phyloP scores from a whole-genome alignment of 1,140 invertebrate genomes.

The Choristoneura fumiferana region DNA sequence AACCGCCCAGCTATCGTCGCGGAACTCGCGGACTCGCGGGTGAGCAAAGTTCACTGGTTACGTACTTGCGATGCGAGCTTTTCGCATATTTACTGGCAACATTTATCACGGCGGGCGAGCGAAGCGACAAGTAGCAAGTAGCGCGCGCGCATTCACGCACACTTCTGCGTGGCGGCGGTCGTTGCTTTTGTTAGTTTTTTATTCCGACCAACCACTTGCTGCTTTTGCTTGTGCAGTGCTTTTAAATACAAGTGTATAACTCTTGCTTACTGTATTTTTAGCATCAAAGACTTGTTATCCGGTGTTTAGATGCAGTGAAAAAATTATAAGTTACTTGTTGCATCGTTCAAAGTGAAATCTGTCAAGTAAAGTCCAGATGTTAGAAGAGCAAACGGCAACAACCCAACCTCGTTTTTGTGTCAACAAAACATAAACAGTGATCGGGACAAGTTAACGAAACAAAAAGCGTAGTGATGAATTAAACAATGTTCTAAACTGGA shows the following conservation, averaged over 20 bases:
- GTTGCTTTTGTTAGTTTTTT: constrained; percentile 62
- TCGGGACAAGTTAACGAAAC: constrained; percentile 55
- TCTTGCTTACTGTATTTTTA: constrained; percentile 34
- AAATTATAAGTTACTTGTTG: constrained; percentile 23
- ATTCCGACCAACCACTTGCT: constrained; percentile 50
- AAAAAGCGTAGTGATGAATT: constrained; percentile 67
- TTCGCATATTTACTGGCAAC: constrained; percentile 37
- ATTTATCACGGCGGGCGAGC: constrained; percentile 25
- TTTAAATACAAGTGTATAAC: constrained; percentile 54
- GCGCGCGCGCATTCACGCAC: constrained; percentile 62
- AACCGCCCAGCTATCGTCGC: too few relatives aligned
- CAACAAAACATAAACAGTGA: constrained; percentile 73
- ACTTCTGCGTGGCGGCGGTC: constrained; percentile 45
- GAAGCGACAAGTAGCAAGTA: constrained; percentile 30
- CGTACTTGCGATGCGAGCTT: too few relatives aligned
- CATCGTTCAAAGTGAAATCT: constrained; percentile 54
- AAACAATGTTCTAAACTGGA: constrained; percentile 68
- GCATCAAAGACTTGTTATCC: constrained; percentile 20
- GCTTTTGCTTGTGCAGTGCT: constrained; percentile 36
- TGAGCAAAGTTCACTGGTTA: too few relatives aligned
- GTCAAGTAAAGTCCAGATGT: constrained; percentile 55
- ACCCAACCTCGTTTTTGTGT: constrained; percentile 67
- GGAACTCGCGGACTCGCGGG: too few relatives aligned
- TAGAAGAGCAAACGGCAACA: constrained; percentile 50
- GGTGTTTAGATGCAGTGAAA: not conserved